phyloP scores from a whole-genome alignment of 1,140 invertebrate genomes.

The Lepidurus couesii region DNA sequence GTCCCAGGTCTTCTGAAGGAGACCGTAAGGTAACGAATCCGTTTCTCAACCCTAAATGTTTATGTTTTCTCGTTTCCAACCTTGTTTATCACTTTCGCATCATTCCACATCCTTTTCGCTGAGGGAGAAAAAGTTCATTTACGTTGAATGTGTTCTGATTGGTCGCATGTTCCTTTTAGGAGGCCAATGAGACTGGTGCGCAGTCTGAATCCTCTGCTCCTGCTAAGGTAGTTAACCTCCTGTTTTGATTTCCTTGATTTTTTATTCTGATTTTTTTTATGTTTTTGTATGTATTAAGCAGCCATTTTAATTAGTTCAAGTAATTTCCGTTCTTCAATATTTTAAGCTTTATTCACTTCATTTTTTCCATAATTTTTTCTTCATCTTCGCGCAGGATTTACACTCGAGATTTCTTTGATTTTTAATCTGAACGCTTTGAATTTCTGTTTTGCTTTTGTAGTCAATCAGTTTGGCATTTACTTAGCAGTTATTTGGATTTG shows the following conservation, averaged over 20 bases:
- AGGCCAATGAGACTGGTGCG: not conserved
- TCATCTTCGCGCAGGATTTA: conserved; percentile 37
- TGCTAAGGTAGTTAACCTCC: conserved; percentile 28
- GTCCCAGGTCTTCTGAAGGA: conserved; percentile 28
- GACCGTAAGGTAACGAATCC: not conserved
- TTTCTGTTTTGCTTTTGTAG: not conserved
- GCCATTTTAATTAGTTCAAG: not conserved
- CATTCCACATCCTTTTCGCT: not conserved
- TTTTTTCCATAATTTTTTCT: conserved; percentile 32
- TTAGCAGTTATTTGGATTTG: conserved; percentile 35
- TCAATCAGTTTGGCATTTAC: conserved; percentile 32
- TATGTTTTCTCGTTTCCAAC: not conserved
- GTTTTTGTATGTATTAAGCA: not conserved
- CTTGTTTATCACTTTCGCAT: not conserved
- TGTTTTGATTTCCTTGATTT: not conserved
- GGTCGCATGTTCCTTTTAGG: conserved; percentile 25
- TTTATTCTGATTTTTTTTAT: not conserved
- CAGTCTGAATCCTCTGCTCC: conserved; percentile 34
- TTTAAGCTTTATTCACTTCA: conserved; percentile 35
- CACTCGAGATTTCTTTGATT: not conserved
- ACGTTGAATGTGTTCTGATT: not conserved
- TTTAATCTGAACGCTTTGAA: not conserved
- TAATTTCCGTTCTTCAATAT: conserved; percentile 36
- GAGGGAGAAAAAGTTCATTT: conserved; percentile 7
- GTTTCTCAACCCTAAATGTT: not conserved